These are phyloP conservation scores for Chiloscyllium punctatum DNA, from an alignment of 2,797 vertebrate genomes.

Conservation along the genomic window DNA sequence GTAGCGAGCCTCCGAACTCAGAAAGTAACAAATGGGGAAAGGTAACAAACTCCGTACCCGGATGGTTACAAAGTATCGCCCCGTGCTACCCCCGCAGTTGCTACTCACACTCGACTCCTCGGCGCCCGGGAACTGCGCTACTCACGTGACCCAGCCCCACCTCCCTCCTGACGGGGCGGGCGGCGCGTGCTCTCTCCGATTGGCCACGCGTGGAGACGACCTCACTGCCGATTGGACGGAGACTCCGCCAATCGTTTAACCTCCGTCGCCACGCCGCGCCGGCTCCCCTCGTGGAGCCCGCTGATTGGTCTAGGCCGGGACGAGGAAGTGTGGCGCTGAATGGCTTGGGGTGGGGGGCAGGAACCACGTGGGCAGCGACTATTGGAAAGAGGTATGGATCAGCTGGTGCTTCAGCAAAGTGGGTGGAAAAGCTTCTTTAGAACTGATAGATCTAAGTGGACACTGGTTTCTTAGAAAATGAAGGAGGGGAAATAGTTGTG, in stretches of 20 bases:
- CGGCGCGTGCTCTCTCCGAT: neutral
- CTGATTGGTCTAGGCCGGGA: neutral
- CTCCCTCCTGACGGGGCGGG: neutral
- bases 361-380: neutral
- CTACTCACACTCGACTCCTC: neutral
- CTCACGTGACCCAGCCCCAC: neutral
- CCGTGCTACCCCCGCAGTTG: neutral
- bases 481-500: too few species aligned
- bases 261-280: neutral
- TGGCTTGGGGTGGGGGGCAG: neutral
- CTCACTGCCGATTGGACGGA: neutral
- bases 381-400: neutral
- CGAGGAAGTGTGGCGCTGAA: neutral
- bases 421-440: too few species aligned
- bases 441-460: too few species aligned
- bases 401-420: neutral
- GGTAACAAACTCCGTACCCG: too few species aligned
- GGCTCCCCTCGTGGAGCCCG: slow-evolving; percentile 15
- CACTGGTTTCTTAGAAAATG: too few species aligned
- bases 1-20: neutral
- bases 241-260: neutral
- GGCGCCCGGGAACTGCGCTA: neutral
- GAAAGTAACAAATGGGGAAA: neutral
- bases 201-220: neutral
- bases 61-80: neutral